phyloP scores from a whole-genome alignment of 2,888 invertebrate species.

The Sminthurinus aureus region DNA sequence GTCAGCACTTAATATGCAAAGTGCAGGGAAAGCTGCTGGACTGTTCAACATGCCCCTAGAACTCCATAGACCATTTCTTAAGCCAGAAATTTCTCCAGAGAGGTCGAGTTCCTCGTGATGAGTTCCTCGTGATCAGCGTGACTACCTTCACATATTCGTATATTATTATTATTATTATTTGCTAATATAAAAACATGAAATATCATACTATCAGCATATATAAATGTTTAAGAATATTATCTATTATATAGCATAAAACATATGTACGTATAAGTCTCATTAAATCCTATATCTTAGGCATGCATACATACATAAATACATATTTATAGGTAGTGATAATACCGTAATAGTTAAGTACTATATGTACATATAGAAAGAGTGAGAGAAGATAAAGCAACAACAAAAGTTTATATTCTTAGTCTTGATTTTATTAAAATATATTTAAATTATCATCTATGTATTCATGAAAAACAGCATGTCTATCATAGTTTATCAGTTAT shows the following conservation, averaged over 20 bases:
- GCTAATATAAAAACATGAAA: neutral
- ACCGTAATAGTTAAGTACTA: neutral
- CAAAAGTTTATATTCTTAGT: neutral
- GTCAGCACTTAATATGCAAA: slow-evolving; percentile 54
- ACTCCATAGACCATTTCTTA: slow-evolving; percentile 58
- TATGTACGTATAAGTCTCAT: too few species aligned
- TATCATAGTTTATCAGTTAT: neutral
- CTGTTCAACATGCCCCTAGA: slow-evolving; percentile 53
- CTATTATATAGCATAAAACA: neutral
- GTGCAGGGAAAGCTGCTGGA: slow-evolving; percentile 42
- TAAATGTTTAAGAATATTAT: neutral
- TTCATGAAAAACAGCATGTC: neutral
- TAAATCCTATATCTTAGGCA: too few species aligned
- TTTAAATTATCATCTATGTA: neutral
- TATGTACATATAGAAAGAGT: neutral
- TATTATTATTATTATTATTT: neutral
- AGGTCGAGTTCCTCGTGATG: slow-evolving; percentile 42
- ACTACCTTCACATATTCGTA: neutral
- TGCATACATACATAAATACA: neutral
- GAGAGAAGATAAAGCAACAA: neutral
- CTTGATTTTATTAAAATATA: neutral
- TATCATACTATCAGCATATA: neutral
- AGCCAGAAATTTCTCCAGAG: slow-evolving; percentile 46
- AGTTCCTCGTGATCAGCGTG: neutral
- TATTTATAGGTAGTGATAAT: neutral